Percentiles rank a stretch among this genome's conserved stretches.
phyloP scores from a whole-genome alignment of 2,797 vertebrate genomes.

The Artibeus lituratus region DNA sequence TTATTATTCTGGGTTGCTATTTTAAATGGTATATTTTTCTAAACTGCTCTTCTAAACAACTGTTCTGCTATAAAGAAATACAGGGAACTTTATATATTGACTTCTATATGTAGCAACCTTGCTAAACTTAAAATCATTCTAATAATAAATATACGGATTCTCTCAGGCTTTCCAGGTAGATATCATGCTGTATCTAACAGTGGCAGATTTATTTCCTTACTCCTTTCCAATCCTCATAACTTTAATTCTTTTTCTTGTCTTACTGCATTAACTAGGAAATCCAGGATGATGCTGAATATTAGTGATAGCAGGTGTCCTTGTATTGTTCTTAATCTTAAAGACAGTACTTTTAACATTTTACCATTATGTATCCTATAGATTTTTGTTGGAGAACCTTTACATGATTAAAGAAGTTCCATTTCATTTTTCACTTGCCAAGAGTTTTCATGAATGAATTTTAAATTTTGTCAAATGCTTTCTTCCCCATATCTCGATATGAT shows the following conservation, averaged over 20 bases:
- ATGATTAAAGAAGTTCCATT: conserved; percentile 9
- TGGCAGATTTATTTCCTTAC: neutral
- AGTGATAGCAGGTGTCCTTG: neutral
- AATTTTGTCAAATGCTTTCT: conserved; percentile 25
- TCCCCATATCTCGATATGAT: neutral
- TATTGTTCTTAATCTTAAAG: conserved; percentile 25
- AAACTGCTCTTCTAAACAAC: conserved; percentile 33
- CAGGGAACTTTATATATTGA: neutral
- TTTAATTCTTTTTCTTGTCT: conserved; percentile 11
- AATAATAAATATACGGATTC: conserved; percentile 10
- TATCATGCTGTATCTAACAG: neutral
- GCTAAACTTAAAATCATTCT: conserved; percentile 38
- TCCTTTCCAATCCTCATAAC: neutral
- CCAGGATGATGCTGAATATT: neutral
- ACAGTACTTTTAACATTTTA: conserved; percentile 1
- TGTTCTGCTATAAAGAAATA: neutral
- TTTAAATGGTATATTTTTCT: conserved; percentile 29
- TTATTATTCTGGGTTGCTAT: neutral
- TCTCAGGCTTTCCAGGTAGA: neutral
- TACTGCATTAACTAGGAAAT: neutral
- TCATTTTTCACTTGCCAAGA: conserved; percentile 3
- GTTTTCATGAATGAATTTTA: conserved; percentile 5
- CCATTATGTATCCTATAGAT: neutral
- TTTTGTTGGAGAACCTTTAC: neutral
- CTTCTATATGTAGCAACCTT: neutral